Evolutionary conservation across 2,888 invertebrate species (phyloP), one percentile per base, ranked within the genome.

Genomic region (Temnothorax rugatulus): DNA sequence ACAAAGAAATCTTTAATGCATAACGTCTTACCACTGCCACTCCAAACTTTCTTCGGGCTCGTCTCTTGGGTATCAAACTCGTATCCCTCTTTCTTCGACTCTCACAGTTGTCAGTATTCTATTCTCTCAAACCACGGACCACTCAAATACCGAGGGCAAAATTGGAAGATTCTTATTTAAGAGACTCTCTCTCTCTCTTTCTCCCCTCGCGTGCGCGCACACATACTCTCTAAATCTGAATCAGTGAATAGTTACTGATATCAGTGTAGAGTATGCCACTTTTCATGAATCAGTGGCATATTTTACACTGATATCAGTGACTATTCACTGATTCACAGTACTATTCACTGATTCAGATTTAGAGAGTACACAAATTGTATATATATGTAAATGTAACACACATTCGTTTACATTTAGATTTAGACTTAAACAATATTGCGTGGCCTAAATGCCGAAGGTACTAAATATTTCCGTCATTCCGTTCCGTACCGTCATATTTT

Each of bases 11-110:
- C 44, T 41, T 61, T 38, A 77, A 76, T 54, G 76, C 75, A 76
- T 63, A 47, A 77, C 57, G n/a, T 69, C 74, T 63, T 63, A 68
- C 73, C 21, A 15, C 25, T 29, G 29, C 29, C 50, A 41, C 15
- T 50, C 54, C 21, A 71, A 79, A 74, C 81, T 84, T 84, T 75
- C 83, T 63, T 69, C 34, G 21, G 13, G 47, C 50, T 21, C 44
- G 50, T 52, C 66, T 63, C 81, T 71, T 79, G 75, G 47, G 47
- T n/a, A 76, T 64, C 64, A 38, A 50, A 59, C n/a, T 18, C 29
- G n/a, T 21, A 25, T 4, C 38, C 2, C 21, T 52, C 18, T n/a
- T 47, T 59, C 59, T 47, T 73, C 38, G 21, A 61, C 13, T 61
- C 18, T 25, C 38, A 38, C 50, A 63, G 41, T 75, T 47, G 34